Evolutionary conservation across 1,140 invertebrate species (phyloP), one percentile per base, ranked within the genome.

Genomic region (Drosophila punjabiensis): DNA sequence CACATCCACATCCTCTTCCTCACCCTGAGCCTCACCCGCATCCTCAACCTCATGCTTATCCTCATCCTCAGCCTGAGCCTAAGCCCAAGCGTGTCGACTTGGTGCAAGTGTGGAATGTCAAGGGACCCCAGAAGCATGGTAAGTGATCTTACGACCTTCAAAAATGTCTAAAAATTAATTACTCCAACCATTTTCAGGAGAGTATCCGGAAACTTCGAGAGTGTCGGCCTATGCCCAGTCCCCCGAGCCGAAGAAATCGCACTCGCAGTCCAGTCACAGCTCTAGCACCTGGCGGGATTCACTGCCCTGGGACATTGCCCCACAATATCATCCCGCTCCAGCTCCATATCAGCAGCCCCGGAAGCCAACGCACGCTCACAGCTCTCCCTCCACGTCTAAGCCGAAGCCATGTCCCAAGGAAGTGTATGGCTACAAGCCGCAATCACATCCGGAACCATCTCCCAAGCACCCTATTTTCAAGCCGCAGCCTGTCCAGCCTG

Each of bases 251-350:
- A 68, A 65, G 13, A 45, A 52, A 2, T 13, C n/a, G 10, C n/a
- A 70, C 16, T 30, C n/a, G 4, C 37, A 61, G 24, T 39, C 55
- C 16, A 43, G 24, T 2, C 33, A 37, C 6, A 78, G 45, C 14
- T 41, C 74, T 18, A 70, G 28, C 16, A 85, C 85, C 13, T 82
- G 81, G 75, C 56, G 67, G 11, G 48, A 79, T 14, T 65, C 81
- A 5, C 20, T 89, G n/a, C 85, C 85, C 10, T 89, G 85, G 85
- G 81, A 90, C 39, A 30, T 20, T 20, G 55, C 18, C 1, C 16
- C 66, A 1, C 48, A 14, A n/a, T 76, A 76, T 20, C 63, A 77
- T n/a, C 47, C 82, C 43, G 43, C 39, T 5, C 28, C 81, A 43
- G 39, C 39, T 6, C 33, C 37, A 8, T 55, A 64, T 32, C 53